phyloP scores from a whole-genome alignment of 2,888 invertebrate genomes.

The Philopedon plagiatum region DNA sequence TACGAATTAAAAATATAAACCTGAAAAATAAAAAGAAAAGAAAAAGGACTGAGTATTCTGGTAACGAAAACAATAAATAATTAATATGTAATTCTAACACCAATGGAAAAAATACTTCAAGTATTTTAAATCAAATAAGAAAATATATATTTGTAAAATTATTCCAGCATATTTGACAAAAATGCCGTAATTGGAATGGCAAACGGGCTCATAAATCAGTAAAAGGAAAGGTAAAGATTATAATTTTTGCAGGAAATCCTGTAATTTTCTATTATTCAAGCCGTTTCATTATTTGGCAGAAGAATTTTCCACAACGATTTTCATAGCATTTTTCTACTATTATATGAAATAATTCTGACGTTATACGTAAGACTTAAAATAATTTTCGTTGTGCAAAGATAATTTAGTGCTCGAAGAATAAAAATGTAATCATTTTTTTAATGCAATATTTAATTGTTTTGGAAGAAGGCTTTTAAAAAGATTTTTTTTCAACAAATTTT shows the following conservation, averaged over 20 bases:
- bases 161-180: conserved; percentile 6
- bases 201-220: conserved; percentile 31
- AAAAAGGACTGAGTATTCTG: too few relatives aligned
- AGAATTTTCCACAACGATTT: conserved; percentile 30
- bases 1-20: too few relatives aligned
- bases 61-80: too few relatives aligned
- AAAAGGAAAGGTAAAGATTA: conserved; percentile 21
- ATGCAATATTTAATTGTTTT: too few relatives aligned
- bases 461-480: too few relatives aligned
- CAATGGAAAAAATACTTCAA: neutral
- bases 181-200: conserved; percentile 2
- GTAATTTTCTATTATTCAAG: conserved; percentile 34
- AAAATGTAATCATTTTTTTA: neutral
- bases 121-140: neutral
- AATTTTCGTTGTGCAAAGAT: conserved; percentile 23
- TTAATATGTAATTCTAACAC: neutral
- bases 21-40: too few relatives aligned
- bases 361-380: conserved; percentile 35
- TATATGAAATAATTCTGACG: conserved; percentile 36
- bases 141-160: neutral
- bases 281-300: conserved; percentile 34
- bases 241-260: conserved; percentile 27
- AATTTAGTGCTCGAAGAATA: neutral
- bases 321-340: conserved; percentile 35
- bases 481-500: too few relatives aligned